Evolutionary conservation across 1,140 invertebrate genomes (phyloP).

Genomic region (Polypedilum pembai): DNA sequence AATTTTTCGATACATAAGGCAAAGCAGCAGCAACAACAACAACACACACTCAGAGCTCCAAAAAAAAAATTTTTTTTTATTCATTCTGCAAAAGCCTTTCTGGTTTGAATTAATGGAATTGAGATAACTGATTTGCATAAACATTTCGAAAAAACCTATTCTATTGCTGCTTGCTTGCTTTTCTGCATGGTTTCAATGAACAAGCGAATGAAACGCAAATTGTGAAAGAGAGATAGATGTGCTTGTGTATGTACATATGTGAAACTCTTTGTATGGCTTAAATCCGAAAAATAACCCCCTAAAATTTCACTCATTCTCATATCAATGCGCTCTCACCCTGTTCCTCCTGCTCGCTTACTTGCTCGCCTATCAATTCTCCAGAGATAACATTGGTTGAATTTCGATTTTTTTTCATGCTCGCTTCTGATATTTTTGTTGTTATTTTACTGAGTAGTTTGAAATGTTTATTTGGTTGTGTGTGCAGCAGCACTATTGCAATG

Average conservation of each 20-base stretch:
- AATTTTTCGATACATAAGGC: slow-evolving; percentile 15
- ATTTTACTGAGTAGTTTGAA: not conserved
- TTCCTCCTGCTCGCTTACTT: not conserved
- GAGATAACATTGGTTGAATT: slow-evolving; percentile 11
- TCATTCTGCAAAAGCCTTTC: slow-evolving; percentile 19
- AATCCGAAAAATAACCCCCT: no score
- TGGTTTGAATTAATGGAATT: slow-evolving; percentile 25
- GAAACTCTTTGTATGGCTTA: no score
- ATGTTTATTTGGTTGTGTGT: not conserved
- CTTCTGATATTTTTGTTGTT: not conserved
- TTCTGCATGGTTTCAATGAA: not conserved
- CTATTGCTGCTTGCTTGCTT: not conserved
- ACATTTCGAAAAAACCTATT: slow-evolving; percentile 19
- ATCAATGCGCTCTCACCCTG: no score
- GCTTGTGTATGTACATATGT: not conserved
- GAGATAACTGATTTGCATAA: slow-evolving; percentile 28
- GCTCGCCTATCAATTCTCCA: slow-evolving; percentile 21
- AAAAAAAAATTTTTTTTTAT: not conserved
- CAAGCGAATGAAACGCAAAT: slow-evolving; percentile 1
- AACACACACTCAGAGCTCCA: slow-evolving; percentile 10
- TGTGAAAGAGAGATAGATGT: slow-evolving; percentile 4
- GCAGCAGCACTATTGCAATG: not conserved
- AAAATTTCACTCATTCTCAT: no score
- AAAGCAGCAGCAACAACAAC: not conserved
- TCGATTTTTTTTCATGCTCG: not conserved